Base-by-base conservation (phyloP, 2,888 invertebrate species). In the Tridacna gigas region DNA sequence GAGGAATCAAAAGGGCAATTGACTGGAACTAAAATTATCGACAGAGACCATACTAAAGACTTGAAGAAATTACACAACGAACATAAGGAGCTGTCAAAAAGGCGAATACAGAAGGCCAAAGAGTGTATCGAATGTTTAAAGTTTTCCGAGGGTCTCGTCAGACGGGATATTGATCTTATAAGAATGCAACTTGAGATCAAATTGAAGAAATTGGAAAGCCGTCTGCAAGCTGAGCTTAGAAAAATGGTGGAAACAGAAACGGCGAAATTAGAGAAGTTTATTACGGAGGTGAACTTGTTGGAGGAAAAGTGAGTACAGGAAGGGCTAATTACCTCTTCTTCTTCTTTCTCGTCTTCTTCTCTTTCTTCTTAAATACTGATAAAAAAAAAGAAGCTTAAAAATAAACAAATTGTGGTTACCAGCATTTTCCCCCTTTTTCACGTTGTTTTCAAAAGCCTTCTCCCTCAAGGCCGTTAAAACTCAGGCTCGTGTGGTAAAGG, bases 111-210 rank as follows among this genome's bases (percentile, higher is more conserved):
- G 25, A 60, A 51, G 61, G 71, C 71, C 11, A 69, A 71, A 22
- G 78, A 78, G 22, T 78, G 78, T 71, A 60, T 78, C 20, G 60
- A 78, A 20, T 45, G 69, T n/a, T 22, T 78, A 5, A 78, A 78
- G n/a, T 78, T 61, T 37, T 78, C 78, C 0, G 78, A 78, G 48
- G 79, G 79, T 3, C 65, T 79, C 9, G 74, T 79, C 25, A 37
- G 79, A 15, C 45, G 79, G 13, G 79, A 79, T 26, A 79, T 79
- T n/a, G 79, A 79, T 26, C 79, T 79, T 11, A 45, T 74, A 12
- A n/a, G 79, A 18, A 73, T 79, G 26, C 79, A 79, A 65, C 45
- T 79, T 26, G 79, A 79, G 28, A 73, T 79, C 13, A 77, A 77
- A 51, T 56, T 77, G 25, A 77, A 77, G 51, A 66, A 77, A 51